phyloP scores from a whole-genome alignment of 2,888 invertebrate species.

The Orthonevra nobilis region DNA sequence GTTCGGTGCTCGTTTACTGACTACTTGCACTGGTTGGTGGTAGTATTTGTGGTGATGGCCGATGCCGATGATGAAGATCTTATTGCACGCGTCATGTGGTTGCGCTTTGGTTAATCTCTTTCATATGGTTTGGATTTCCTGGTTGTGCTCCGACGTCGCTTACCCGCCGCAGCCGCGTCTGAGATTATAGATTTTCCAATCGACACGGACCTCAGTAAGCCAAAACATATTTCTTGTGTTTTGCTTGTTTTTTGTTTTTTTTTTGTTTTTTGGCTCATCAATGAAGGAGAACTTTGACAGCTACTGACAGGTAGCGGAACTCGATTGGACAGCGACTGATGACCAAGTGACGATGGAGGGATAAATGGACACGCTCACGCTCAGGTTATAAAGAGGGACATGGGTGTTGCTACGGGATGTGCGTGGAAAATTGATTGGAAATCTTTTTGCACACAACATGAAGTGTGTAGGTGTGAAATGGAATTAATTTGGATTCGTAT shows the following conservation, averaged over 20 bases:
- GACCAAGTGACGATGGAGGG: constrained; percentile 55
- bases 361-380: constrained; percentile 51
- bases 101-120: constrained; percentile 69
- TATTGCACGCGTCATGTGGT: constrained; percentile 62
- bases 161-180: constrained; percentile 26
- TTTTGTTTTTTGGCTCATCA: not conserved
- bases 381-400: too few relatives aligned
- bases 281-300: constrained; percentile 4
- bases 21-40: constrained; percentile 1
- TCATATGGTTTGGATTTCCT: constrained; percentile 69
- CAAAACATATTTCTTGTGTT: constrained; percentile 57
- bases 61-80: constrained; percentile 48
- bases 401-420: constrained; percentile 58
- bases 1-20: not conserved
- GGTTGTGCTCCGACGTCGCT: constrained; percentile 50
- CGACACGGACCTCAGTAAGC: constrained; percentile 51
- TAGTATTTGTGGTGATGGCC: constrained; percentile 34
- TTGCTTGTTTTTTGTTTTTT: not conserved
- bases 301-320: constrained; percentile 61
- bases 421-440: constrained; percentile 66
- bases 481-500: constrained; percentile 67
- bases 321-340: constrained; percentile 53
- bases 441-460: constrained; percentile 20
- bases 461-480: constrained; percentile 59
- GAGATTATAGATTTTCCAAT: constrained; percentile 64